Conservation (phyloP, 2,797 vertebrate species). For the Dermochelys coriacea region DNA sequence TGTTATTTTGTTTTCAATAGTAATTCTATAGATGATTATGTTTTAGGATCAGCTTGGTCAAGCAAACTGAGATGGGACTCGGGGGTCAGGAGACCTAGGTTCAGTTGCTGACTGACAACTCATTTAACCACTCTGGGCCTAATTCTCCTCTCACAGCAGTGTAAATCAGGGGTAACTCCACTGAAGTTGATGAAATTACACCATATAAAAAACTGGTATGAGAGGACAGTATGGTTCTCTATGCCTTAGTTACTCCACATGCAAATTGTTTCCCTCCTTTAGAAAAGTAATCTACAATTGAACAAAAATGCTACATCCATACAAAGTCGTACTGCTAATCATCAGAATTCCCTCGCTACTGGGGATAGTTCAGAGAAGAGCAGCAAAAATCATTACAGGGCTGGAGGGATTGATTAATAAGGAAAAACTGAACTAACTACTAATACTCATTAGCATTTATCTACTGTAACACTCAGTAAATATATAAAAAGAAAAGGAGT, state of each 20-base stretch:
- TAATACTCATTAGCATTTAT: conserved; percentile 73
- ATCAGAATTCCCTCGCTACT: conserved; percentile 61
- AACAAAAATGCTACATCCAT: conserved; percentile 58
- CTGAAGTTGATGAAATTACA: background rate
- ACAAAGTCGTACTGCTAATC: conserved; percentile 65
- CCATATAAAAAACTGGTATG: background rate
- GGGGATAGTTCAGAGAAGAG: conserved; percentile 64
- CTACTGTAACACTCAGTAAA: conserved; percentile 45
- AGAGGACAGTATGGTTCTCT: background rate
- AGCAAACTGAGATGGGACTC: background rate
- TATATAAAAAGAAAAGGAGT: no score
- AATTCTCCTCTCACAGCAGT: background rate
- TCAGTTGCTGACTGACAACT: background rate
- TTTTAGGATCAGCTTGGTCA: background rate
- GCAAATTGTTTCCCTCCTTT: conserved; percentile 23
- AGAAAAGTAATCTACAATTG: conserved; percentile 34
- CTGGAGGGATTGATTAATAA: conserved; percentile 73
- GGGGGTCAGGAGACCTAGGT: background rate
- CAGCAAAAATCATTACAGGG: conserved; percentile 64
- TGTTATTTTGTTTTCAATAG: accelerated
- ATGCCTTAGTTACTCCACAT: conserved; percentile 44
- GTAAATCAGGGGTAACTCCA: background rate
- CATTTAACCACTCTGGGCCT: background rate
- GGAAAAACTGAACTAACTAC: conserved; percentile 63
- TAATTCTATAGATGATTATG: background rate